Evolutionary conservation across 1,140 invertebrate species (phyloP).

Genomic region (Nebria ingens): DNA sequence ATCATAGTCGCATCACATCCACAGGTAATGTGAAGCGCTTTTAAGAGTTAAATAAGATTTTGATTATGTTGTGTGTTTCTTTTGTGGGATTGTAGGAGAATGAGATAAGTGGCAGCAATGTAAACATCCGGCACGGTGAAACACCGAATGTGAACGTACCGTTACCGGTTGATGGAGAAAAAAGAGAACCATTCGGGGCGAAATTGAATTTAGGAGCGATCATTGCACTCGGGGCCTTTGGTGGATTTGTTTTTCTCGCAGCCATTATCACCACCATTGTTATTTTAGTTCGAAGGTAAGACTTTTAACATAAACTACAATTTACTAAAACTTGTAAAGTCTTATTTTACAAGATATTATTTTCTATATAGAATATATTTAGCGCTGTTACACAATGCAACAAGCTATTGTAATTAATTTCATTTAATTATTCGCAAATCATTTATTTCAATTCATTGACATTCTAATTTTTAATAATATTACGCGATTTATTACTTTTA

Average conservation of each 20-base stretch:
- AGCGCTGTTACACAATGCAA: too few relatives aligned
- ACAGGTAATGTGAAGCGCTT: too few relatives aligned
- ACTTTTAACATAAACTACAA: too few relatives aligned
- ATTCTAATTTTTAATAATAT: too few relatives aligned
- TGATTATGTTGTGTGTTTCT: background rate
- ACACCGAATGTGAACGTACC: slow-evolving; percentile 51
- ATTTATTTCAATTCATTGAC: too few relatives aligned
- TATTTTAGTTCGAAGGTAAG: slow-evolving; percentile 81
- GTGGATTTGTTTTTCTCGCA: slow-evolving; percentile 79
- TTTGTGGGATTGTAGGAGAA: slow-evolving; percentile 36
- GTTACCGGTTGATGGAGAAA: slow-evolving; percentile 51
- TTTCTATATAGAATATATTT: too few relatives aligned
- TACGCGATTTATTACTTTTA: too few relatives aligned
- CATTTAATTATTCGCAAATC: too few relatives aligned
- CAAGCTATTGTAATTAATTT: too few relatives aligned
- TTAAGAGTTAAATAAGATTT: too few relatives aligned
- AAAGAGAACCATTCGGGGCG: slow-evolving; percentile 55
- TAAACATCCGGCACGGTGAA: slow-evolving; percentile 36
- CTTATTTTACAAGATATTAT: too few relatives aligned
- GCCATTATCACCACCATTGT: slow-evolving; percentile 82
- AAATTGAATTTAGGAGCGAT: slow-evolving; percentile 76
- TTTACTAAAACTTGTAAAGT: too few relatives aligned
- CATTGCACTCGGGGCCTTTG: slow-evolving; percentile 80
- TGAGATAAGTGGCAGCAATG: slow-evolving; percentile 41
- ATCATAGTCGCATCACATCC: slow-evolving; percentile 54